These are phyloP conservation scores for Cebidichthys violaceus DNA, from an alignment of 2,113 vertebrate species.

Conservation along the genomic window DNA sequence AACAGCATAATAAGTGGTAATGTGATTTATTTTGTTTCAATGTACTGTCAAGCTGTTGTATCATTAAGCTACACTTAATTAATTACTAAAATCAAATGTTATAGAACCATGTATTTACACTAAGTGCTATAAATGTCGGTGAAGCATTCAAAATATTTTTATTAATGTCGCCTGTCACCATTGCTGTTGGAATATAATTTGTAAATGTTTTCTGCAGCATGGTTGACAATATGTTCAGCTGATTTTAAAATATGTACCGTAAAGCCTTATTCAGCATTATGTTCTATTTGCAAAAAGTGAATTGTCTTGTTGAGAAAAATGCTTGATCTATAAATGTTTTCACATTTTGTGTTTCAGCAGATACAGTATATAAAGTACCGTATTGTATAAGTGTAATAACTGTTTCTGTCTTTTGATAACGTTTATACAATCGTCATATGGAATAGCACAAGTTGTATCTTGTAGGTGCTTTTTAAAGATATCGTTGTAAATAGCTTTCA, in stretches of 20 bases:
- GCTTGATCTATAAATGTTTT: conserved; percentile 26
- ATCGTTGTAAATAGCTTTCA: conserved; percentile 1
- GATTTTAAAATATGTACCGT: conserved; percentile 54
- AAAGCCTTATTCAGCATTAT: conserved; percentile 62
- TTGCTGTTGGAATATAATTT: conserved; percentile 16
- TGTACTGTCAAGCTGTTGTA: conserved; percentile 53
- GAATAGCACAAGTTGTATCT: conserved; percentile 1
- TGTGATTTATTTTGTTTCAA: conserved; percentile 40
- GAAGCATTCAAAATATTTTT: conserved; percentile 2
- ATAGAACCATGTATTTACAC: conserved; percentile 37
- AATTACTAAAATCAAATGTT: conserved; percentile 15
- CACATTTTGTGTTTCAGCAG: conserved; percentile 21
- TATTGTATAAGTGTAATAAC: conserved; percentile 25
- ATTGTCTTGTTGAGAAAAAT: conserved; percentile 28
- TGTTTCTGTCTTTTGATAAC: conserved; percentile 32
- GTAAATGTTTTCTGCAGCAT: conserved; percentile 26
- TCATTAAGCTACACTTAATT: conserved; percentile 18
- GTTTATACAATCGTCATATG: background rate
- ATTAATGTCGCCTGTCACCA: background rate
- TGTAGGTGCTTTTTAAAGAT: conserved; percentile 29
- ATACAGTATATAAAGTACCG: conserved; percentile 19
- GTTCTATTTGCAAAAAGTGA: conserved; percentile 33
- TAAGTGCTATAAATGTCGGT: conserved; percentile 37
- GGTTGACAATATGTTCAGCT: conserved; percentile 11
- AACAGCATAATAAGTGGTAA: conserved; percentile 30